Conservation (phyloP, 2,888 invertebrate species). For the Dugesia japonica region DNA sequence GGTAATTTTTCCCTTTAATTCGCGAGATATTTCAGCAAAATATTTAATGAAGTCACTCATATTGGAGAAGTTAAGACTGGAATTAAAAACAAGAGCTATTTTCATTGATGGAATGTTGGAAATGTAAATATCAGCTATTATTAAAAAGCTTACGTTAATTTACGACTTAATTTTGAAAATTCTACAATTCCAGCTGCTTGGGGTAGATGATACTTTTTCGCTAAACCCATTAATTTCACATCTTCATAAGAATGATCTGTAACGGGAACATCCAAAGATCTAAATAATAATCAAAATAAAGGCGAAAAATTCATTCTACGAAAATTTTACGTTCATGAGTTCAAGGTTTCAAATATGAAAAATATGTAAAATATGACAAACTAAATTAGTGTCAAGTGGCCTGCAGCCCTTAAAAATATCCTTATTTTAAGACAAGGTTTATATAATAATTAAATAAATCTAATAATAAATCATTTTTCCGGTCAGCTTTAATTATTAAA, state of each 20-base stretch:
- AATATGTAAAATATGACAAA: too few species aligned
- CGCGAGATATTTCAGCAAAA: constrained; percentile 17
- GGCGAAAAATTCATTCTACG: too few species aligned
- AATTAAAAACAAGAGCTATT: constrained; percentile 34
- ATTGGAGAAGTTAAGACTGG: constrained; percentile 40
- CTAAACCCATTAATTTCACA: constrained; percentile 66
- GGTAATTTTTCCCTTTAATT: constrained; percentile 39
- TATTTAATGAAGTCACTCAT: constrained; percentile 38
- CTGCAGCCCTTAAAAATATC: too few species aligned
- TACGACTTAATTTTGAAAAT: constrained; percentile 61
- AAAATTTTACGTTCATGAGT: too few species aligned
- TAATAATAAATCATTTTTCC: too few species aligned
- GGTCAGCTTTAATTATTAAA: too few species aligned
- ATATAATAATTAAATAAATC: too few species aligned
- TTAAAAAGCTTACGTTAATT: constrained; percentile 56
- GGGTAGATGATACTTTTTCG: constrained; percentile 67
- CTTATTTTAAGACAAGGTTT: too few species aligned
- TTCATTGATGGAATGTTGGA: neutral
- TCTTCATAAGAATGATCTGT: constrained; percentile 82
- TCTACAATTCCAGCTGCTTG: constrained; percentile 61
- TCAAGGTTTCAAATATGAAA: too few species aligned
- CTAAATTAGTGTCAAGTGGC: too few species aligned
- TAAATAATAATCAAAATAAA: constrained; percentile 44
- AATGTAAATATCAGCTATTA: neutral
- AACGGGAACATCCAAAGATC: constrained; percentile 67